Evolutionary conservation across 2,113 vertebrate species (phyloP), one percentile per base, ranked within the genome.

Genomic region (Pitta sordida): DNA sequence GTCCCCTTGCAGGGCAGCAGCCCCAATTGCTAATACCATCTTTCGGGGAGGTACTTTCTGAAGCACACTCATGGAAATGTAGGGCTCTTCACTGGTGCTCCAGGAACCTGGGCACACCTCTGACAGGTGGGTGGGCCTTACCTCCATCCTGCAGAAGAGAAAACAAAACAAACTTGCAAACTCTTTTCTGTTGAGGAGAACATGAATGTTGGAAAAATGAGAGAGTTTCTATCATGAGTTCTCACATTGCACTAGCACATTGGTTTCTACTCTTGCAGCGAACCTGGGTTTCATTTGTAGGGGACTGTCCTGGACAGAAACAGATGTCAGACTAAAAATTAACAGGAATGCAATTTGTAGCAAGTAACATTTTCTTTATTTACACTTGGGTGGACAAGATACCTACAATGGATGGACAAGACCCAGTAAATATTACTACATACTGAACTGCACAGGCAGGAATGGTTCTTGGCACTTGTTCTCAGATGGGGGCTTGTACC

Each of bases 11-110:
- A 78, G 20, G 15, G 56, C 7, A 6, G 36, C 53, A 88, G 51
- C 36, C 49, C 51, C 5, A 1, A 14, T 29, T 22, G 27, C 52
- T 62, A 64, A 19, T 22, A 20, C 24, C 1, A 0, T 39, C 27
- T 80, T 65, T 65, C 59, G 46, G 29, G 51, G 20, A 63, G 24
- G 18, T n/a, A 24, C 32, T 63, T 89, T 56, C 62, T 65, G 51
- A 64, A 64, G 51, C 14, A 19, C 18, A 2, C 16, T 46, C 36
- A 51, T 55, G 41, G 69, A 87, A 84, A 59, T 4, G 26, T 23
- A 78, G 49, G 71, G 20, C 15, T 51, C 86, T 79, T 58, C 14
- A 13, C 69, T 4, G 1, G 39, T 5, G 6, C 48, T 65, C 0
- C 3, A 36, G 34, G 60, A 56, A 64, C 64, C 34, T n/a, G 12